Evolutionary conservation across 2,888 invertebrate species (phyloP).

Genomic region (Tillus elongatus): DNA sequence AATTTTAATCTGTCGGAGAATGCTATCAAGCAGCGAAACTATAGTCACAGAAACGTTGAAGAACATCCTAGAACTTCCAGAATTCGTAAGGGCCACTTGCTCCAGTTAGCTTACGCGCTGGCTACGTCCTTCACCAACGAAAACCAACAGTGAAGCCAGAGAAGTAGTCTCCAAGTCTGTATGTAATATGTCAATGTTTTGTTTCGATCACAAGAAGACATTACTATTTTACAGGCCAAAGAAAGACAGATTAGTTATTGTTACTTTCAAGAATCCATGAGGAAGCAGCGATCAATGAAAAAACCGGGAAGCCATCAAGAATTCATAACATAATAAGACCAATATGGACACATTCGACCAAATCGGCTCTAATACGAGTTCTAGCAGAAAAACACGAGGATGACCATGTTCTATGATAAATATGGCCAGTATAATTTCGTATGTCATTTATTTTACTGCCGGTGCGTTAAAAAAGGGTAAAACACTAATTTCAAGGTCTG

Average conservation of each 20-base stretch:
- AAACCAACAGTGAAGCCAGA: too few relatives aligned
- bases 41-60: too few relatives aligned
- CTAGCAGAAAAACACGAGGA: slow-evolving; percentile 12
- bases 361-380: slow-evolving; percentile 11
- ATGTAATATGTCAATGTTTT: slow-evolving; percentile 3
- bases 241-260: slow-evolving; percentile 11
- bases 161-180: too few relatives aligned
- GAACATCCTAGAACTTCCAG: too few relatives aligned
- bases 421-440: slow-evolving; percentile 11
- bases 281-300: slow-evolving; percentile 7
- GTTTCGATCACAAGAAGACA: slow-evolving; percentile 8
- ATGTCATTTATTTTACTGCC: slow-evolving; percentile 11
- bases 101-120: too few relatives aligned
- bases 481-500: slow-evolving; percentile 13
- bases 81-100: too few relatives aligned
- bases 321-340: slow-evolving; percentile 11
- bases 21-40: too few relatives aligned
- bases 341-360: slow-evolving; percentile 15
- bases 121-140: too few relatives aligned
- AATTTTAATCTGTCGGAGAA: too few relatives aligned
- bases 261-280: slow-evolving; percentile 13
- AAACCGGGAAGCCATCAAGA: slow-evolving; percentile 7
- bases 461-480: slow-evolving; percentile 11
- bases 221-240: slow-evolving; percentile 6
- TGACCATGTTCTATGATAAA: slow-evolving; percentile 12